Base-by-base conservation (phyloP, 2,797 vertebrate species). In the Ambastaia sidthimunki region DNA sequence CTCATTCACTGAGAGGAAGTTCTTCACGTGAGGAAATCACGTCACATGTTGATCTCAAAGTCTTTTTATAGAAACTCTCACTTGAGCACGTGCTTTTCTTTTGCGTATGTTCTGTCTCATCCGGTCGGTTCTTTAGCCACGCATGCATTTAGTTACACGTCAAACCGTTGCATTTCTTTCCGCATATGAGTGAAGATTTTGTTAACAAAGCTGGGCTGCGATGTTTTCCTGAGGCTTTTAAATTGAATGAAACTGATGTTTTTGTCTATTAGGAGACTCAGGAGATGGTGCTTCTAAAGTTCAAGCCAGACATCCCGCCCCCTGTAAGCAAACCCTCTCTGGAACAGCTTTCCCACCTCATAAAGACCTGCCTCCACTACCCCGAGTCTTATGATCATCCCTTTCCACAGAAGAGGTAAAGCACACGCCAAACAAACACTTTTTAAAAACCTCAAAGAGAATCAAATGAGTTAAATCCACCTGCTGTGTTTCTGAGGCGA, bases 321-420 rank as follows among this genome's bases (percentile, higher is more conserved):
- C 91, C 92, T 85, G 88, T 94, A 16, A 81, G 88, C 76, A 92
- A 87, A 80, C 94, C 96, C 44, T 93, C 95, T 2, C 87, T 92
- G 78, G 96, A 98, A 63, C 95, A 96, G 81, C 94, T 98, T 81
- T 96, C 96, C 81, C 96, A 94, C 80, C 95, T 99, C 71, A 95
- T 99, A 89, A 98, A 97, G 89, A 96, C 93, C 23, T 97, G 95
- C 87, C 93, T 99, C 87, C 95, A 95, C 89, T 98, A 98, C 88
- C 96, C 97, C 7, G 96, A 98, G 85, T 97, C 93, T 66, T 96
- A 95, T 89, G 94, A 87, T 86, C 97, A 98, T 79, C 91, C 94
- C 0, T 98, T 98, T 89, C 85, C 92, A 86, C 93, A 93, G 84
- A 93, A 96, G 88, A 98, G 97, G 97, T 98, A 59, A 57, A 15